These are phyloP conservation scores for Sycobia sp. DNA, from an alignment of 1,140 invertebrate genomes.

Conservation along the genomic window DNA sequence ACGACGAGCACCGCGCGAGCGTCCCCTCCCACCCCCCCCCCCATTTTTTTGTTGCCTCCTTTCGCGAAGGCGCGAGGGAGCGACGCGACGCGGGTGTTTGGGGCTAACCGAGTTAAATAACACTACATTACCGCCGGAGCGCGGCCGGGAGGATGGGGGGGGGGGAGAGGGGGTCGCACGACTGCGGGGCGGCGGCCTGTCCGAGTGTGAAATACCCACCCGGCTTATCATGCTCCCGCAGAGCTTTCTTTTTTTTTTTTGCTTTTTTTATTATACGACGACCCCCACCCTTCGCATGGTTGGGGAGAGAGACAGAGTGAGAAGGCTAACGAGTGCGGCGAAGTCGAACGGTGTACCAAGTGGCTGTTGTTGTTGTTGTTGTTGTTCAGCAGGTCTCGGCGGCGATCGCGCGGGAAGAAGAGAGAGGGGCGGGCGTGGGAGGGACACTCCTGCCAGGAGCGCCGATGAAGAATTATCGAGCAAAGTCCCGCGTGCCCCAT, in stretches of 20 bases:
- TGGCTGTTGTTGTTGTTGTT: too few relatives aligned
- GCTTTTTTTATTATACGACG: conserved; percentile 47
- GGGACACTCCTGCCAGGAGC: too few relatives aligned
- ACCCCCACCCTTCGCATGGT: neutral
- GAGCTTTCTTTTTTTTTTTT: conserved; percentile 53
- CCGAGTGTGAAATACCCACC: conserved; percentile 62
- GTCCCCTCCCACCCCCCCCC: conserved; percentile 38
- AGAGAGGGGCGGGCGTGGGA: too few relatives aligned
- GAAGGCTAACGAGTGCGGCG: too few relatives aligned
- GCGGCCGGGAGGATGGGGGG: too few relatives aligned
- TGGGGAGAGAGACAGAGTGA: neutral
- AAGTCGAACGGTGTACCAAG: too few relatives aligned
- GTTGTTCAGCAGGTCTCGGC: neutral
- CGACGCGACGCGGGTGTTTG: neutral
- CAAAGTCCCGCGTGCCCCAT: neutral
- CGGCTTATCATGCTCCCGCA: conserved; percentile 57
- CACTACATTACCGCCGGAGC: conserved; percentile 54
- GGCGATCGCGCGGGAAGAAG: conserved; percentile 4
- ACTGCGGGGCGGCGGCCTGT: too few relatives aligned
- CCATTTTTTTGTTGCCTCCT: conserved; percentile 19
- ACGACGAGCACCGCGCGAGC: conserved; percentile 57
- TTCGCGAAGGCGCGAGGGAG: neutral
- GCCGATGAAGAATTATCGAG: conserved; percentile 14
- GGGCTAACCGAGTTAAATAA: conserved; percentile 62
- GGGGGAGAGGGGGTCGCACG: too few relatives aligned